phyloP scores from a whole-genome alignment of 2,888 invertebrate species.

The Volucella bombylans region DNA sequence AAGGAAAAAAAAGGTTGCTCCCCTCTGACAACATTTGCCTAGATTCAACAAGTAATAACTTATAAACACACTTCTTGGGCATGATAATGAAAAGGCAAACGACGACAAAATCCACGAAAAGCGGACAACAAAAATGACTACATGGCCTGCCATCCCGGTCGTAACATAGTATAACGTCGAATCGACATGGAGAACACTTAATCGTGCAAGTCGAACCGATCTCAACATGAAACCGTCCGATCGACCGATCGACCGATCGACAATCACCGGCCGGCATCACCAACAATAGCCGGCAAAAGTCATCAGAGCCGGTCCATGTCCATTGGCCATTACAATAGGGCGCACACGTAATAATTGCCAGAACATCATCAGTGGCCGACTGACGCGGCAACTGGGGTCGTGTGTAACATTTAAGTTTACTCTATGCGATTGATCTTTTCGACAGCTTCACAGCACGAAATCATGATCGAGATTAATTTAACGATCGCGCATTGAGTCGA shows the following conservation, averaged over 20 bases:
- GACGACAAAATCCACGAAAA: slow-evolving; percentile 13
- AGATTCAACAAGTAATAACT: neutral
- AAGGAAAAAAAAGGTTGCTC: neutral
- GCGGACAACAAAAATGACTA: slow-evolving; percentile 1
- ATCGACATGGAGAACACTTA: slow-evolving; percentile 30
- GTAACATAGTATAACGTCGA: neutral
- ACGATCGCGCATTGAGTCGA: slow-evolving; percentile 37
- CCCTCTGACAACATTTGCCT: neutral
- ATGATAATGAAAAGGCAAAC: slow-evolving; percentile 37
- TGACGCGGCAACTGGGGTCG: slow-evolving; percentile 20
- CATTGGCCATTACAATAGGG: slow-evolving; percentile 56
- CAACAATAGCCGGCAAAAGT: neutral
- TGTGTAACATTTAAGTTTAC: slow-evolving; percentile 61
- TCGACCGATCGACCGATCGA: neutral
- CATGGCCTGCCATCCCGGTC: slow-evolving; percentile 7
- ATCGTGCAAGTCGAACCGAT: slow-evolving; percentile 18
- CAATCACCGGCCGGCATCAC: too few species aligned
- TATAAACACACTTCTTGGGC: slow-evolving; percentile 2
- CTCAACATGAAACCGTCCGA: slow-evolving; percentile 1
- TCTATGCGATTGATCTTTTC: slow-evolving; percentile 71
- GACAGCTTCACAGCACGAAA: slow-evolving; percentile 70
- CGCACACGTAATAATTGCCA: slow-evolving; percentile 54
- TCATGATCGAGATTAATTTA: slow-evolving; percentile 64
- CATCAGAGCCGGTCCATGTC: slow-evolving; percentile 27
- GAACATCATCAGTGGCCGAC: slow-evolving; percentile 42